These are phyloP conservation scores for Lomographa bimaculata DNA, from an alignment of 2,888 invertebrate genomes.

Conservation along the genomic window DNA sequence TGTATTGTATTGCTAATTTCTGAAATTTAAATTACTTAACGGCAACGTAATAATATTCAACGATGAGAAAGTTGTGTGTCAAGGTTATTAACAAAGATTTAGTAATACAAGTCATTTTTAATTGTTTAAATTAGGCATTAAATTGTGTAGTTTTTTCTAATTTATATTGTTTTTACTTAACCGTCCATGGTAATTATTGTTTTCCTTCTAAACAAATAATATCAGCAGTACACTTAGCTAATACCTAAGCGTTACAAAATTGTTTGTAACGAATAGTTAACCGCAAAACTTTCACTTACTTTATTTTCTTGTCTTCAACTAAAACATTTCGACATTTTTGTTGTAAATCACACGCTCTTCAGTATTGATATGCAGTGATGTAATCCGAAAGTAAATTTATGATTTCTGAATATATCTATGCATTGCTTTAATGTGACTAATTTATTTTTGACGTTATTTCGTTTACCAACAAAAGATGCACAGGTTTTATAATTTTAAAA, in stretches of 20 bases:
- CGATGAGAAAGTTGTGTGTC: conserved; percentile 16
- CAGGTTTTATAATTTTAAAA: too few relatives aligned
- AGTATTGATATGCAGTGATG: neutral
- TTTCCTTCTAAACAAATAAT: conserved; percentile 12
- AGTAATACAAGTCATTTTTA: neutral
- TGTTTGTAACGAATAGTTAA: conserved; percentile 24
- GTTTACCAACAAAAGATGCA: too few relatives aligned
- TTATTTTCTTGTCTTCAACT: conserved; percentile 21
- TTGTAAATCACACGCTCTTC: neutral
- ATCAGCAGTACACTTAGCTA: conserved; percentile 19
- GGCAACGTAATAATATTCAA: conserved; percentile 14
- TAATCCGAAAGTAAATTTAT: too few relatives aligned
- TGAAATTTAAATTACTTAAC: conserved; percentile 16
- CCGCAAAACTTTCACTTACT: conserved; percentile 30
- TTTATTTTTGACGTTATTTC: too few relatives aligned
- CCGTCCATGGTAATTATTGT: too few relatives aligned
- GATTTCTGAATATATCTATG: too few relatives aligned
- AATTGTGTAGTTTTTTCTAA: too few relatives aligned
- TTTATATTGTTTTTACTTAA: too few relatives aligned
- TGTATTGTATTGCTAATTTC: conserved; percentile 8
- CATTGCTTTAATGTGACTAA: too few relatives aligned
- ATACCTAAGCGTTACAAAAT: conserved; percentile 26
- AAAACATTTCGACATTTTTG: conserved; percentile 11
- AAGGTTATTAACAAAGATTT: conserved; percentile 14
- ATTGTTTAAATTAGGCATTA: too few relatives aligned